Evolutionary conservation across 2,888 invertebrate genomes (phyloP).

Genomic region (Drosophila setosimentum): DNA sequence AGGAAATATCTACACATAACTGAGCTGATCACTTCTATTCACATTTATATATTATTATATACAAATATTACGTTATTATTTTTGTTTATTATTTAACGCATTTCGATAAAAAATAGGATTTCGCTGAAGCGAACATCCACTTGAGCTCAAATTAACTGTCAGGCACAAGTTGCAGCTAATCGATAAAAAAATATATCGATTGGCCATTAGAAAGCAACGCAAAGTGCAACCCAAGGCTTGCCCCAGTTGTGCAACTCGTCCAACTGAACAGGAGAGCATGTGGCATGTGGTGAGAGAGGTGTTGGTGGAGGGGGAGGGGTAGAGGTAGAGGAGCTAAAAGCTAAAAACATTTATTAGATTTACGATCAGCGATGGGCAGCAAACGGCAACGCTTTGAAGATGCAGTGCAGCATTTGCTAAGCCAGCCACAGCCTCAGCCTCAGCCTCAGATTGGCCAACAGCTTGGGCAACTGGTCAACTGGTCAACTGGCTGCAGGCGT

Average conservation of each 20-base stretch:
- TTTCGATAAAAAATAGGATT: not conserved
- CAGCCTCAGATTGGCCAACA: constrained; percentile 12
- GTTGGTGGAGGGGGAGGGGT: constrained; percentile 10
- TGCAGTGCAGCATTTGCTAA: constrained; percentile 43
- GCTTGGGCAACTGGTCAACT: constrained; percentile 19
- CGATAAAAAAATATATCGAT: constrained; percentile 46
- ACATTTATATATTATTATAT: too few relatives aligned
- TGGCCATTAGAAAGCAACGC: constrained; percentile 18
- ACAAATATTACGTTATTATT: not conserved
- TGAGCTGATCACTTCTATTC: too few relatives aligned
- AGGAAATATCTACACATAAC: too few relatives aligned
- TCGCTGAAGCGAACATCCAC: not conserved
- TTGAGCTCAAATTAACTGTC: constrained; percentile 13
- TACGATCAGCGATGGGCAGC: constrained; percentile 65
- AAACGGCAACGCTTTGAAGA: constrained; percentile 61
- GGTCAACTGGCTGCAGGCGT: constrained; percentile 68
- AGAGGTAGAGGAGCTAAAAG: not conserved
- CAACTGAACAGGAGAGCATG: not conserved
- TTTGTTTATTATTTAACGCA: not conserved
- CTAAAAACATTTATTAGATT: constrained; percentile 78
- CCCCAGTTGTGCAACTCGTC: constrained; percentile 1
- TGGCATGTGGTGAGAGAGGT: not conserved
- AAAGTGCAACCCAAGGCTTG: not conserved
- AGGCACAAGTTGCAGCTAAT: constrained; percentile 7
- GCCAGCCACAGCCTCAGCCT: not conserved